phyloP scores from a whole-genome alignment of 1,140 invertebrate species.

The Drosophila quadrilineata region DNA sequence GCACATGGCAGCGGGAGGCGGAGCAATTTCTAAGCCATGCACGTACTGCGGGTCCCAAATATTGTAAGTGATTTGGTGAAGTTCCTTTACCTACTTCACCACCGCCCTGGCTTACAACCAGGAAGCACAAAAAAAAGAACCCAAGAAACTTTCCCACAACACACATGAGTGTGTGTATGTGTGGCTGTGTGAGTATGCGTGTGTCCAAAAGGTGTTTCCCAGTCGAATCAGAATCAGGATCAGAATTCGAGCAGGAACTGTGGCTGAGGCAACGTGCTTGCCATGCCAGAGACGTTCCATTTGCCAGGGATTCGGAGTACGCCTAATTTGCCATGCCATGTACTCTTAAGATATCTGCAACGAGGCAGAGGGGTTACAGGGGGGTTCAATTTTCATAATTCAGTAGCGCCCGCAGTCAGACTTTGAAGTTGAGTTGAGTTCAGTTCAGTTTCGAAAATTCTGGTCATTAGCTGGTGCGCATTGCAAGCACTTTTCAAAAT shows the following conservation, averaged over 20 bases:
- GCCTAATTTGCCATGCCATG: conserved; percentile 66
- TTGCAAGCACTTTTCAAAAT: conserved; percentile 75
- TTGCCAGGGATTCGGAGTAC: conserved; percentile 47
- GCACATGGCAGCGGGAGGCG: conserved; percentile 15
- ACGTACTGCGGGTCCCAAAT: conserved; percentile 75
- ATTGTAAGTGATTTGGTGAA: conserved; percentile 79
- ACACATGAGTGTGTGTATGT: conserved; percentile 37
- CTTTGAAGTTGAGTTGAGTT: conserved; percentile 65
- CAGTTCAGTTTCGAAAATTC: no score
- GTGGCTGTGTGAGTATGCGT: conserved; percentile 22
- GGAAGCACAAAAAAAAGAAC: conserved; percentile 1
- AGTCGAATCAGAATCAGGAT: not conserved
- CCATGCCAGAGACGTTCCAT: conserved; percentile 47
- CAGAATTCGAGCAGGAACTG: not conserved
- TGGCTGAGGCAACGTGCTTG: conserved; percentile 57
- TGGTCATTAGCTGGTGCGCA: conserved; percentile 75
- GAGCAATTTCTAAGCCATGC: conserved; percentile 67
- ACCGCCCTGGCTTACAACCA: not conserved
- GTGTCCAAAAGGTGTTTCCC: conserved; percentile 47
- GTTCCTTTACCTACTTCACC: conserved; percentile 22
- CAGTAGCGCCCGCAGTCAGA: conserved; percentile 65
- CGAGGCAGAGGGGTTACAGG: not conserved
- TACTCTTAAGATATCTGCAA: not conserved
- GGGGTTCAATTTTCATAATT: conserved; percentile 68
- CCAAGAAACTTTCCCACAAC: conserved; percentile 32